These are phyloP conservation scores for Cylloceria caligata DNA, from an alignment of 2,888 invertebrate genomes.

Conservation along the genomic window DNA sequence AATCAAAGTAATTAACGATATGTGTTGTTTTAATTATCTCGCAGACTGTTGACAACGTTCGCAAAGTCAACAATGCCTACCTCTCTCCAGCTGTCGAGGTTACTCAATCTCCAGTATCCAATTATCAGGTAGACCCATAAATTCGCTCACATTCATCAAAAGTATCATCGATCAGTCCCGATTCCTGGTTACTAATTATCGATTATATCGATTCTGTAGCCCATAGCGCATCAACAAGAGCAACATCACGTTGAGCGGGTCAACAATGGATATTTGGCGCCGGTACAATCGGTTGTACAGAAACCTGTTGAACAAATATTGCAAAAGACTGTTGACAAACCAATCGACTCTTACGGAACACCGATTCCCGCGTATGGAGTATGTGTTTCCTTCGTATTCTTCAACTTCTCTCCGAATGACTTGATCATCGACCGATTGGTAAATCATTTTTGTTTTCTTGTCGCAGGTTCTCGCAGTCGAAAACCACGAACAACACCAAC, in stretches of 20 bases:
- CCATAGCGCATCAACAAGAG: conserved; percentile 11
- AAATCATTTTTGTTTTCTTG: neutral
- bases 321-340: conserved; percentile 25
- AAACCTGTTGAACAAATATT: neutral
- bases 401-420: neutral
- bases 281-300: conserved; percentile 8
- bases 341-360: conserved; percentile 66
- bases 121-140: conserved; percentile 32
- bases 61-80: conserved; percentile 25
- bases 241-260: conserved; percentile 2
- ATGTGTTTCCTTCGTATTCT: neutral
- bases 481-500: neutral
- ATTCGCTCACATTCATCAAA: neutral
- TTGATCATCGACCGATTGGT: neutral
- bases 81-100: conserved; percentile 5
- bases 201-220: conserved; percentile 32
- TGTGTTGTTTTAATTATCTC: neutral
- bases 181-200: neutral
- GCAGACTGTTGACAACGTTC: conserved; percentile 20
- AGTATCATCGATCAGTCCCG: neutral
- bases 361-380: conserved; percentile 53
- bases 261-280: conserved; percentile 47
- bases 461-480: neutral
- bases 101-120: conserved; percentile 4
- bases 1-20: neutral